These are phyloP conservation scores for Tridacna crocea DNA, from an alignment of 2,888 invertebrate genomes.

Conservation along the genomic window DNA sequence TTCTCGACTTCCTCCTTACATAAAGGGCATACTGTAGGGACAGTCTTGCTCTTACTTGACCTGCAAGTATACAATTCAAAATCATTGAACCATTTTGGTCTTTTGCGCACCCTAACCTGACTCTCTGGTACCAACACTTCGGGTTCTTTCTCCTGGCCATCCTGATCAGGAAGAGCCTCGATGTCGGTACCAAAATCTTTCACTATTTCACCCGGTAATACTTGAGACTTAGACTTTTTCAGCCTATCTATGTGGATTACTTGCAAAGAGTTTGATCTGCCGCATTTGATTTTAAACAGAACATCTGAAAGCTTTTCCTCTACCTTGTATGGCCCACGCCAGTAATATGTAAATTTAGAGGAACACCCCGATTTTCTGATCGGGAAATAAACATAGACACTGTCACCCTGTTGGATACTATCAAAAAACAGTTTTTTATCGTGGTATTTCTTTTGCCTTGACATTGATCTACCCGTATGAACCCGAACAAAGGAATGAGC, in stretches of 20 bases:
- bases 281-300: too few species aligned
- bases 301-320: too few species aligned
- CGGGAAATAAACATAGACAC: too few species aligned
- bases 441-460: too few species aligned
- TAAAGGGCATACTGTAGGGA: background rate
- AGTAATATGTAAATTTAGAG: slow-evolving; percentile 14
- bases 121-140: background rate
- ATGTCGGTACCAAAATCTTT: background rate
- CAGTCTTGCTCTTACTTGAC: background rate
- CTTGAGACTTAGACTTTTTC: too few species aligned
- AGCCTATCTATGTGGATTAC: too few species aligned
- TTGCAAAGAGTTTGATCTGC: too few species aligned
- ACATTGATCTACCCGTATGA: background rate
- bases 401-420: background rate
- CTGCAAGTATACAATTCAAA: background rate
- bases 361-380: background rate
- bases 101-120: background rate
- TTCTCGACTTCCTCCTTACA: too few species aligned
- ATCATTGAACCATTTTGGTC: background rate
- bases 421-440: slow-evolving; percentile 10
- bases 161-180: background rate
- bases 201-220: background rate
- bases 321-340: slow-evolving; percentile 9
- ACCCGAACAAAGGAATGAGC: background rate
- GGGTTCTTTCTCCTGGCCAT: background rate